Percentiles rank a stretch among this genome's conserved stretches.
Evolutionary conservation across 2,888 invertebrate species (phyloP).

Genomic region (Coleophora flavipennella): DNA sequence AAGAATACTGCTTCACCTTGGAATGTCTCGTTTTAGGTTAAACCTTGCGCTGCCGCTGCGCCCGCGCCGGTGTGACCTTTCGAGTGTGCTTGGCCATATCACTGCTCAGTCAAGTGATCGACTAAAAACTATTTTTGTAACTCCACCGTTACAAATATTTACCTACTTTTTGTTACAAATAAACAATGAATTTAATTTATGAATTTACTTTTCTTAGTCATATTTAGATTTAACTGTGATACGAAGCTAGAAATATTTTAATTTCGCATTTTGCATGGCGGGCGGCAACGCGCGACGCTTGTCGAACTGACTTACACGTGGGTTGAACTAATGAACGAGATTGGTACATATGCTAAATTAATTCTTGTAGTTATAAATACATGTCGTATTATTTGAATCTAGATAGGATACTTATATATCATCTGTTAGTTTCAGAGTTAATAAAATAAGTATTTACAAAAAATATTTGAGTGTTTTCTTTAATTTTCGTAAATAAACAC

Average conservation of each 20-base stretch:
- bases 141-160: not conserved
- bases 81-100: too few species aligned
- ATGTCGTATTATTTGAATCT: conserved; percentile 60
- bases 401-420: conserved; percentile 69
- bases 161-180: too few species aligned
- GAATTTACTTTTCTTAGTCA: not conserved
- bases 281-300: conserved; percentile 3
- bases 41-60: too few species aligned
- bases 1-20: too few species aligned
- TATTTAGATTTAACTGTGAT: not conserved
- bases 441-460: conserved; percentile 71
- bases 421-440: conserved; percentile 71
- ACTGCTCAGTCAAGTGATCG: too few species aligned
- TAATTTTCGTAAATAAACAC: not conserved
- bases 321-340: conserved; percentile 1
- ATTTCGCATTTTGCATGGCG: too few species aligned
- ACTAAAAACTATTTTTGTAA: not conserved
- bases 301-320: conserved; percentile 5
- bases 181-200: not conserved
- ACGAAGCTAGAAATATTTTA: not conserved
- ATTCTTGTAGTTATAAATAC: conserved; percentile 64
- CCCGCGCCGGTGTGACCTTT: too few species aligned
- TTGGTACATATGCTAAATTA: conserved; percentile 47
- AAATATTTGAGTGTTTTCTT: conserved; percentile 10
- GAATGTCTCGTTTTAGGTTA: too few species aligned